These are phyloP conservation scores for Perca schrenkii DNA, from an alignment of 2,113 vertebrate genomes.

Conservation along the genomic window DNA sequence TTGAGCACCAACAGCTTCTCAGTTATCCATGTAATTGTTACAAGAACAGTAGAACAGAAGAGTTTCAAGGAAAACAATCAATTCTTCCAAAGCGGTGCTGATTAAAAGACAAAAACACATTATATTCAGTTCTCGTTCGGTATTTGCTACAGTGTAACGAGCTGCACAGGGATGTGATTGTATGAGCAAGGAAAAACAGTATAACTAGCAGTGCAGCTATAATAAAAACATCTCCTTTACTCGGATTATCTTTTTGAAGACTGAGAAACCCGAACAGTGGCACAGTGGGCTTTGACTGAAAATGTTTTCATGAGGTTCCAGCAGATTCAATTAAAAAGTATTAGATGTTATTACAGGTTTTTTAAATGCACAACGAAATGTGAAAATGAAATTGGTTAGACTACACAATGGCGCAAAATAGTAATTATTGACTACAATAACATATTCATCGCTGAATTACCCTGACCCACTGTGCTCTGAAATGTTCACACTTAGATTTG, in stretches of 20 bases:
- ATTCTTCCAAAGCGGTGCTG: background rate
- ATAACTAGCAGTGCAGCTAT: background rate
- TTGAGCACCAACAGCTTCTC: background rate
- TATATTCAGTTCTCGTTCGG: background rate
- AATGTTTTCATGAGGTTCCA: no score
- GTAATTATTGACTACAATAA: background rate
- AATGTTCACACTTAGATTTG: background rate
- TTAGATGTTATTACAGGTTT: no score
- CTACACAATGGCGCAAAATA: background rate
- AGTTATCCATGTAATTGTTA: background rate
- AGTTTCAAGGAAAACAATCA: background rate
- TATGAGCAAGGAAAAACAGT: background rate
- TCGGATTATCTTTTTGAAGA: background rate
- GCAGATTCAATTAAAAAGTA: no score
- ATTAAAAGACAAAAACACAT: background rate
- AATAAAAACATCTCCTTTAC: background rate
- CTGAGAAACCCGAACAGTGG: background rate
- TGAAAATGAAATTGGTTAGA: background rate
- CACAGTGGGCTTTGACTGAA: background rate
- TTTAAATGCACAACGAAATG: background rate
- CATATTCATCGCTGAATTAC: background rate
- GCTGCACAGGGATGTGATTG: background rate
- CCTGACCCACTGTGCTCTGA: background rate
- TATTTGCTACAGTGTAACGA: background rate
- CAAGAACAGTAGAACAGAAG: background rate